Conservation (phyloP, 2,888 invertebrate genomes). For the Ditula angustiorana region DNA sequence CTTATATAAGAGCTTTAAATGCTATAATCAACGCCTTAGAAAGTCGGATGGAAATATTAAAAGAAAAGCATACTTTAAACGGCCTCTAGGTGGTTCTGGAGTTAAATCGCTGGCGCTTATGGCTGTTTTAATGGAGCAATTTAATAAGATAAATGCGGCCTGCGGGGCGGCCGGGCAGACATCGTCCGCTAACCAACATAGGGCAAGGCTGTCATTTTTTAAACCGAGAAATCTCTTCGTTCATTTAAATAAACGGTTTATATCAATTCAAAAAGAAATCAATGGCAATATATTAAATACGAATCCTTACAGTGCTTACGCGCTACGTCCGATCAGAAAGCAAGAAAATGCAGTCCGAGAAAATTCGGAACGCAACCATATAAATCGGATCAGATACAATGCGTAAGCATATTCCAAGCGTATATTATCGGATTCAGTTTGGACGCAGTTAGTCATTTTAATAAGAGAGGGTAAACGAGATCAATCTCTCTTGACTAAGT, state of each 20-base stretch:
- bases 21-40: slow-evolving; percentile 19
- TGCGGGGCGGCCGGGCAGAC: slow-evolving; percentile 51
- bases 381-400: too few relatives aligned
- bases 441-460: too few relatives aligned
- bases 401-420: too few relatives aligned
- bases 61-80: slow-evolving; percentile 43
- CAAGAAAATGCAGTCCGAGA: too few relatives aligned
- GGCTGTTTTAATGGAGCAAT: slow-evolving; percentile 69
- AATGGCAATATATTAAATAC: background rate
- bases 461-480: too few relatives aligned
- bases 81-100: slow-evolving; percentile 42
- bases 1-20: slow-evolving; percentile 22
- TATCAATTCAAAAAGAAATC: slow-evolving; percentile 13
- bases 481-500: too few relatives aligned
- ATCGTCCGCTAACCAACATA: slow-evolving; percentile 43
- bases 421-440: too few relatives aligned
- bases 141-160: slow-evolving; percentile 70
- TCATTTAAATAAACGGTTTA: slow-evolving; percentile 27
- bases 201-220: slow-evolving; percentile 32
- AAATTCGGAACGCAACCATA: too few relatives aligned
- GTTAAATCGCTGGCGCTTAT: slow-evolving; percentile 63
- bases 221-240: slow-evolving; percentile 22
- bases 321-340: too few relatives aligned
- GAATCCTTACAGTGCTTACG: too few relatives aligned
- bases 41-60: slow-evolving; percentile 36